Evolutionary conservation across 2,113 vertebrate genomes (phyloP).

Genomic region (Talpa occidentalis): DNA sequence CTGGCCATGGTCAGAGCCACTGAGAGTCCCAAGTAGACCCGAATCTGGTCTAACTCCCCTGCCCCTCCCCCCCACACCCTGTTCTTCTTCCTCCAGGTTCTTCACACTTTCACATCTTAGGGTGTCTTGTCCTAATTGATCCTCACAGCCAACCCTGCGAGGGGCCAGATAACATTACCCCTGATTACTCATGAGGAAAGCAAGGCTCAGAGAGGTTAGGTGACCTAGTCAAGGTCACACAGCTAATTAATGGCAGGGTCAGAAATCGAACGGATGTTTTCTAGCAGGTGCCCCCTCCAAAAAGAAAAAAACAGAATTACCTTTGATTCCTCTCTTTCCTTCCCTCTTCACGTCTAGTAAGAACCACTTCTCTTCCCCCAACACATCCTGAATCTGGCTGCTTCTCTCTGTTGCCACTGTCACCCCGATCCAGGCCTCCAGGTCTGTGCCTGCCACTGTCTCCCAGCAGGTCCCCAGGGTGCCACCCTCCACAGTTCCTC

Average conservation of each 20-base stretch:
- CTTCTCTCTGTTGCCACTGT: neutral
- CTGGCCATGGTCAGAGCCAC: neutral
- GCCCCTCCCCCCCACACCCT: rapidly evolving
- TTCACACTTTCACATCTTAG: neutral
- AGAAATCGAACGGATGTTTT: neutral
- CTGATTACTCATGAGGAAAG: neutral
- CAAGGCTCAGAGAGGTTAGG: neutral
- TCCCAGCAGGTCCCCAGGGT: neutral
- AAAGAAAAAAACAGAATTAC: neutral
- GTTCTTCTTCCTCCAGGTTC: rapidly evolving
- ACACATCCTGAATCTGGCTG: neutral
- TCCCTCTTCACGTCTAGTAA: rapidly evolving
- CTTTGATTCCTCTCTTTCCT: neutral
- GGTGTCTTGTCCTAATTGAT: neutral
- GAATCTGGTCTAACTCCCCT: neutral
- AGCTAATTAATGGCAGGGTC: neutral
- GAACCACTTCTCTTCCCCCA: too few relatives aligned
- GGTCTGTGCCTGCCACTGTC: neutral
- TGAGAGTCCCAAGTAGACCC: neutral
- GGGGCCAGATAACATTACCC: neutral
- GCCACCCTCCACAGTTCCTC: neutral
- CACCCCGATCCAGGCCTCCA: neutral
- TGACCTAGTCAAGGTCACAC: neutral
- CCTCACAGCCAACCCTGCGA: neutral
- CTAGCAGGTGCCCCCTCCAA: neutral